Evolutionary conservation across 2,888 invertebrate genomes (phyloP).

Genomic region (Leptura quadrifasciata): DNA sequence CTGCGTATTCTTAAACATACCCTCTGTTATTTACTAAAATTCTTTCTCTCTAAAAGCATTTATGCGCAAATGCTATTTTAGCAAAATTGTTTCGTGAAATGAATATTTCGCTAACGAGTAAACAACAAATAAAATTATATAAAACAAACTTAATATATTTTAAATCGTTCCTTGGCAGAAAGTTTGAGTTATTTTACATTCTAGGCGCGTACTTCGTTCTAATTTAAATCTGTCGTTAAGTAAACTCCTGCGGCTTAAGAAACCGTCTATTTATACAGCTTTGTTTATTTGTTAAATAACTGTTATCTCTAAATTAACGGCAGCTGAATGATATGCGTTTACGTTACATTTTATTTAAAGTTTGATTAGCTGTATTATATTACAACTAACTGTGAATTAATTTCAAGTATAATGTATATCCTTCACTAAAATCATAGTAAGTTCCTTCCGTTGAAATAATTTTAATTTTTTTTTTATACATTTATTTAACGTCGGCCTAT

Average conservation of each 20-base stretch:
- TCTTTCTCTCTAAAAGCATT: not conserved
- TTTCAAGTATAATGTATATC: no score
- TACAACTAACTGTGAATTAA: no score
- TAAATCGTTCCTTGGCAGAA: not conserved
- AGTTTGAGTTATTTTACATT: constrained; percentile 3
- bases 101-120: constrained; percentile 1
- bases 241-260: constrained; percentile 1
- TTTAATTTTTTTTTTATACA: no score
- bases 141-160: constrained; percentile 4
- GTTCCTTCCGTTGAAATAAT: no score
- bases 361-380: no score
- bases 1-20: no score
- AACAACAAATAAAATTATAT: constrained; percentile 7
- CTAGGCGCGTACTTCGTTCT: not conserved
- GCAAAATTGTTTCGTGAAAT: not conserved
- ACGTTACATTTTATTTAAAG: no score
- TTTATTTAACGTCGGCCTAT: no score
- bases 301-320: not conserved
- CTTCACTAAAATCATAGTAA: no score
- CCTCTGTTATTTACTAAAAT: not conserved
- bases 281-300: not conserved
- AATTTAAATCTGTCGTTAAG: not conserved
- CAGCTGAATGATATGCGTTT: no score
- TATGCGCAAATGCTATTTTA: not conserved
- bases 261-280: not conserved